Conservation (phyloP, 2,888 invertebrate genomes). For the Strigamia transsilvanica region DNA sequence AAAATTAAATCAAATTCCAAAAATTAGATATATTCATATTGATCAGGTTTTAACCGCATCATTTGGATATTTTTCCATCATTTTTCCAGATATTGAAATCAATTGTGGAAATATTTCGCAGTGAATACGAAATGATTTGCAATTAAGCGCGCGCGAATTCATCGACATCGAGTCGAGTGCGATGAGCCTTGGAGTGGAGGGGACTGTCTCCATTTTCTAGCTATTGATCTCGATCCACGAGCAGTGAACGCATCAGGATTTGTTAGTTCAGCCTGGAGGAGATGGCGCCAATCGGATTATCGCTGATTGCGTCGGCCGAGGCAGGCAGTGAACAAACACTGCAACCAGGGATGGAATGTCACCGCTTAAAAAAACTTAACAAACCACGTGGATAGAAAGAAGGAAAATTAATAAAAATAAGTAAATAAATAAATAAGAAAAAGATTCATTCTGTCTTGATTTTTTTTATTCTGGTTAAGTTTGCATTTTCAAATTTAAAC, state of each 20-base stretch:
- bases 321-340: conserved; percentile 30
- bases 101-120: conserved; percentile 2
- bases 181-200: conserved; percentile 9
- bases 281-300: conserved; percentile 38
- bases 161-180: conserved; percentile 34
- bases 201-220: conserved; percentile 34
- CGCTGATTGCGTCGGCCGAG: conserved; percentile 34
- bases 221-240: conserved; percentile 42
- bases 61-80: conserved; percentile 22
- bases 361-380: conserved; percentile 40
- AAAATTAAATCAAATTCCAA: neutral
- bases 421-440: neutral
- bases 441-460: neutral
- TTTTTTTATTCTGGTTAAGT: neutral
- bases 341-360: conserved; percentile 10
- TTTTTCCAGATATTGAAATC: conserved; percentile 30
- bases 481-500: neutral
- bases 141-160: conserved; percentile 34
- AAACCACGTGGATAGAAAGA: conserved; percentile 17
- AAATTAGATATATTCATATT: neutral
- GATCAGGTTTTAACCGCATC: neutral
- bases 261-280: conserved; percentile 41
- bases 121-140: conserved; percentile 32
- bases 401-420: neutral
- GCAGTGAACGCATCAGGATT: conserved; percentile 38